phyloP scores from a whole-genome alignment of 2,888 invertebrate genomes.

The Cistogaster globosa region DNA sequence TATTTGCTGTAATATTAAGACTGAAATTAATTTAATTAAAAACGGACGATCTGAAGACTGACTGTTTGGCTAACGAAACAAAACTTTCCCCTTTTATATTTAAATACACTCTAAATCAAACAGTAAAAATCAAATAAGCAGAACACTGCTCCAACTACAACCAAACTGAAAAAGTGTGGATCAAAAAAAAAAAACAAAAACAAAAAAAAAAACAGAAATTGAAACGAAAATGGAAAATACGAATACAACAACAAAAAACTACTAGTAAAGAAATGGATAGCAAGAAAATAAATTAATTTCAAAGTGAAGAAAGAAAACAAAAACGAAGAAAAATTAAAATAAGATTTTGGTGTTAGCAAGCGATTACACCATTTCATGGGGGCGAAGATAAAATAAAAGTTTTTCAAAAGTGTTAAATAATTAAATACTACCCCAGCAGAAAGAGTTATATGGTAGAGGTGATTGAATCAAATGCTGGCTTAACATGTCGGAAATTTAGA shows the following conservation, averaged over 20 bases:
- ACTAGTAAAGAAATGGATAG: constrained; percentile 52
- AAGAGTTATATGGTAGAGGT: too few relatives aligned
- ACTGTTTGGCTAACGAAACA: constrained; percentile 14
- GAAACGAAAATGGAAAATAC: constrained; percentile 37
- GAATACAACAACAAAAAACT: neutral
- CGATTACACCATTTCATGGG: constrained; percentile 21
- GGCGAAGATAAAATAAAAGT: neutral
- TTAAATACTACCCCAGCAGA: too few relatives aligned
- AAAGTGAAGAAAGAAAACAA: constrained; percentile 26
- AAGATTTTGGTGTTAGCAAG: constrained; percentile 11
- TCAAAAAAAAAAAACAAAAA: neutral
- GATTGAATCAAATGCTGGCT: too few relatives aligned
- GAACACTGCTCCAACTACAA: constrained; percentile 43
- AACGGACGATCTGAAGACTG: constrained; percentile 31
- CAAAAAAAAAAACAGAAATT: neutral
- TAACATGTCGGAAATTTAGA: too few relatives aligned
- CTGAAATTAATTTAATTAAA: constrained; percentile 55
- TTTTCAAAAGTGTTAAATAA: too few relatives aligned
- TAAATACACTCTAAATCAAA: constrained; percentile 44
- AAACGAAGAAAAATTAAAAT: constrained; percentile 10
- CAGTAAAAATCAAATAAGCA: constrained; percentile 47
- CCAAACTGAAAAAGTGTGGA: constrained; percentile 26
- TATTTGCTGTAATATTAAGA: constrained; percentile 21
- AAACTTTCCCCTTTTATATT: constrained; percentile 44
- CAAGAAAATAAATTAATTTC: constrained; percentile 65